Base-by-base conservation (phyloP, 2,113 vertebrate species). In the Furnarius figulus region DNA sequence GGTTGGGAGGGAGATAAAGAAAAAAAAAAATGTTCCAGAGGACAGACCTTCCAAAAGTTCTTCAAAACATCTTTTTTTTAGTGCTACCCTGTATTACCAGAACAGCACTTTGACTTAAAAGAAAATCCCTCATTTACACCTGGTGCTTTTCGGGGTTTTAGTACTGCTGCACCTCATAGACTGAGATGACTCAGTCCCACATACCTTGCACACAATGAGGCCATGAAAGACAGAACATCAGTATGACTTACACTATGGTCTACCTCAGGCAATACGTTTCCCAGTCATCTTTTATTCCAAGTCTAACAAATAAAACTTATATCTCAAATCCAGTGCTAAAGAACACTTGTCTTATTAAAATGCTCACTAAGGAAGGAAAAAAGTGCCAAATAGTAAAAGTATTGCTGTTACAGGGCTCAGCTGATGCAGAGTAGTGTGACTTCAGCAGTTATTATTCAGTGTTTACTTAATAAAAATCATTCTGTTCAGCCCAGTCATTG, bases 1-100 rank as follows among this genome's bases (percentile, higher is more conserved):
- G 5, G 4, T 6, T 67, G 61, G 23, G 8, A 58, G 11, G 14
- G 7, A 19, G 5, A n/a, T 39, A 18, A 12, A 2, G 1, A 47
- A 47, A 23, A 47, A 47, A 4, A n/a, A 7, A 22, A 3, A 14
- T 5, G 8, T 10, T 65, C 31, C 33, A 73, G 49, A 59, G 11
- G 9, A 52, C 5, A 9, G 10, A 61, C 8, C 35, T 81, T 56
- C 53, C 39, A 52, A 5, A 72, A 61, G 28, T 23, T 10, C 46
- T 46, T 46, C 8, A 46, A 42, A 85, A 30, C 8, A 20, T 12
- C n/a, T 12, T 52, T 31, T 66, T 66, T 25, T 31, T 18, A 68
- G 31, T 77, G 35, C 40, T 49, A 44, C 8, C 5, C 16, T 58
- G 27, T 25, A 70, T 21, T 52, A 42, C 23, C 52, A 28, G 21